These are phyloP conservation scores for Cantharis rufa DNA, from an alignment of 2,888 invertebrate genomes.

Conservation along the genomic window DNA sequence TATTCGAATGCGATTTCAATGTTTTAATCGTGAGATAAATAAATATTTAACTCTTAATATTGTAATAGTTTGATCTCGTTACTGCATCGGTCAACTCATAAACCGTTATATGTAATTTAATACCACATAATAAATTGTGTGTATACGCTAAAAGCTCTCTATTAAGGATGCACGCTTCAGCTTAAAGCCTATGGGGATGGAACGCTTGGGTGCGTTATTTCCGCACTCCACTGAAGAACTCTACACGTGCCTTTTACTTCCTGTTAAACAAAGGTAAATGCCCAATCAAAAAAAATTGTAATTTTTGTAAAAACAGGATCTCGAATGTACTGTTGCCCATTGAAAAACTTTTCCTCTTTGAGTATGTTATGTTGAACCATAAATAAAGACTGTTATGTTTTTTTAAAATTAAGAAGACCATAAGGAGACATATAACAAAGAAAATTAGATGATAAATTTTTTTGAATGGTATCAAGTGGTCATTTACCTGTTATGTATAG, in stretches of 20 bases:
- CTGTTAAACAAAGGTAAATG: slow-evolving; percentile 5
- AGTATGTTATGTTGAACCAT: not conserved
- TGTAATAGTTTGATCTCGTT: not conserved
- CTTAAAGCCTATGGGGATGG: not conserved
- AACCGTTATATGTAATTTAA: slow-evolving; percentile 3
- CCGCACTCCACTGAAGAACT: slow-evolving; percentile 14
- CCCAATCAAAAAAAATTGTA: not conserved
- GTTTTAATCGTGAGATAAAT: not conserved
- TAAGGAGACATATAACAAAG: not conserved
- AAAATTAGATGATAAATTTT: not conserved
- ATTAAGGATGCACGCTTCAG: slow-evolving; percentile 16
- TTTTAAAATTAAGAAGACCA: not conserved
- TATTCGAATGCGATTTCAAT: not conserved
- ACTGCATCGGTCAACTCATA: not conserved
- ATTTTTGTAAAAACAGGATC: not conserved
- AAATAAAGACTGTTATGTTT: not conserved
- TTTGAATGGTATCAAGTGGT: not conserved
- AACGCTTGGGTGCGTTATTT: slow-evolving; percentile 17
- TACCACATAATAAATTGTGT: not conserved
- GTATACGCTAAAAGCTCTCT: slow-evolving; percentile 7
- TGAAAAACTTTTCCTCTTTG: not conserved
- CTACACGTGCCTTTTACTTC: slow-evolving; percentile 17
- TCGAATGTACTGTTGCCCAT: not conserved
- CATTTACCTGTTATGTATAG: not conserved
- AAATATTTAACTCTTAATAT: not conserved